Evolutionary conservation across 2,797 vertebrate species (phyloP).

Genomic region (Lacerta viridis): DNA sequence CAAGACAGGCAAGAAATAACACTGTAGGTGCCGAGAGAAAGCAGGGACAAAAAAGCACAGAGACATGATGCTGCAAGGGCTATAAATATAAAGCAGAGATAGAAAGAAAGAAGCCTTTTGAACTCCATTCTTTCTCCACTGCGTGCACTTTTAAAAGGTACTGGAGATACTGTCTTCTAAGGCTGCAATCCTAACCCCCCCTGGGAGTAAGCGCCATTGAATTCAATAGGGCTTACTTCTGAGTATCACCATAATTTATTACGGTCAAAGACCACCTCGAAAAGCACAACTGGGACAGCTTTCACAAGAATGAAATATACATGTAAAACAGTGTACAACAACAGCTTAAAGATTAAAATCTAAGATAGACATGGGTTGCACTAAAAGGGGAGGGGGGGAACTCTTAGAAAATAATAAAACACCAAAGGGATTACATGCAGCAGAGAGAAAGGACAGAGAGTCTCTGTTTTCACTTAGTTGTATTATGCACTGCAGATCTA

Average conservation of each 20-base stretch:
- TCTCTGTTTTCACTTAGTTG: background rate
- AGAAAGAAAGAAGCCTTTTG: slow-evolving; percentile 15
- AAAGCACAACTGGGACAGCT: too few species aligned
- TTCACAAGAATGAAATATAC: too few species aligned
- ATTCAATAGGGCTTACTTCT: too few species aligned
- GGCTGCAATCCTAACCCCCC: too few species aligned
- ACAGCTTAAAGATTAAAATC: too few species aligned
- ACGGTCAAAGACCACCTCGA: too few species aligned
- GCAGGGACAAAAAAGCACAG: background rate
- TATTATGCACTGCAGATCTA: background rate
- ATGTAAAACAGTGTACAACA: too few species aligned
- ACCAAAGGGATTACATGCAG: background rate
- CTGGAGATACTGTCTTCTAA: background rate
- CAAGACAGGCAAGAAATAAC: background rate
- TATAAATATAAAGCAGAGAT: slow-evolving; percentile 9
- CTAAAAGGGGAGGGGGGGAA: background rate
- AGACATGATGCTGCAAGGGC: background rate
- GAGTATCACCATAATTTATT: too few species aligned
- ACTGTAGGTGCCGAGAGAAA: background rate
- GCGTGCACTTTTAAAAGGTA: background rate
- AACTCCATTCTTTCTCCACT: background rate
- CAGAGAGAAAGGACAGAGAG: slow-evolving; percentile 30
- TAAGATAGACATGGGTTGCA: background rate
- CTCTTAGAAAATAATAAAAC: background rate
- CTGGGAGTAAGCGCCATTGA: too few species aligned